Base-by-base conservation (phyloP, 2,888 invertebrate species). In the Serrognathus titanus region DNA sequence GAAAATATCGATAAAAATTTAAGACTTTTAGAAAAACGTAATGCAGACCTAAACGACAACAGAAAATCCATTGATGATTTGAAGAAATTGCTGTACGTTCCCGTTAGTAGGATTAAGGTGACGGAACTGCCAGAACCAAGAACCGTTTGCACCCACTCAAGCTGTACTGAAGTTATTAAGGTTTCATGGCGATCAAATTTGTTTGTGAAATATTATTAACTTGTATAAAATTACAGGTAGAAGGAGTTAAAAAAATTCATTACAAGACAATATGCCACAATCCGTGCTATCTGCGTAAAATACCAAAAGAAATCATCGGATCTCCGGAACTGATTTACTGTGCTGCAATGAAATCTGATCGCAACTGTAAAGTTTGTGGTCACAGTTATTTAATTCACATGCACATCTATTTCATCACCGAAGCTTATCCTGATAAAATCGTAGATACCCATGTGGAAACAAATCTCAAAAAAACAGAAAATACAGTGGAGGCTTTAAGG, bases 321-420 rank as follows among this genome's bases (percentile, higher is more conserved):
- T 63, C 64, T 53, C 66, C 71, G 2, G 67, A 65, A 54, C 60
- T 75, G 51, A 59, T 66, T 2, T 4, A 67, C 43, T 75, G 75
- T 61, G 62, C 67, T 11, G 69, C 73, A 2, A 75, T 75, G 68
- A 37, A 55, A 20, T 58, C 54, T 1, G 55, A 48, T 7, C 38
- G 55, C 9, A 61, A 60, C 48, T 55, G 60, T 4, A 61, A 61
- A 51, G 41, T 36, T 9, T 74, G 74, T 47, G 64, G 61, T 20
- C 73, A 68, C 60, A 64, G 58, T 35, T 74, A 66, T 58, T 64
- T 60, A 13, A 61, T 65, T 1, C 75, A 76, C 52, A 71, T 74
- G 73, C 75, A 76, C 53, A 66, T 76, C 31, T 75, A 75, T 54
- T 75, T 75, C 54, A 64, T 68, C 61, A 72, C 73, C 1, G 64